Conservation (phyloP, 2,113 vertebrate genomes). For the Rhabdornis inornatus region DNA sequence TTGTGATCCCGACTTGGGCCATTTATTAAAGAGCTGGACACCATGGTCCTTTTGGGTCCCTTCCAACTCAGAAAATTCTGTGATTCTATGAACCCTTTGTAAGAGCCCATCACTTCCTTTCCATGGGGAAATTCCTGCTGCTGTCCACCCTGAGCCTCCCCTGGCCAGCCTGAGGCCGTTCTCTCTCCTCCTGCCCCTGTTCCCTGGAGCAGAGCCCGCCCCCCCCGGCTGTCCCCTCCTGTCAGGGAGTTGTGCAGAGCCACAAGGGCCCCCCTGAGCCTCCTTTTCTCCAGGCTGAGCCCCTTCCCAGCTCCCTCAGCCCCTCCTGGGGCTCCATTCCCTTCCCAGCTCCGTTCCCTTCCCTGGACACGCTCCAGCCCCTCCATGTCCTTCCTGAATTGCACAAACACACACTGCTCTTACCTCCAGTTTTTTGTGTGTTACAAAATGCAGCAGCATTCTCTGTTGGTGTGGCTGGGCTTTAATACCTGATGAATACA, state of each 20-base stretch:
- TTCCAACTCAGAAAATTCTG: not conserved
- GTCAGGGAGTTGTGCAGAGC: not conserved
- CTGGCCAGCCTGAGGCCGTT: not conserved
- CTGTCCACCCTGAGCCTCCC: rapidly evolving
- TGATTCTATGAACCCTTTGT: no score
- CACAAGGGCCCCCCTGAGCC: not conserved
- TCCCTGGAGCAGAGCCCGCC: not conserved
- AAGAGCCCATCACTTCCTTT: not conserved
- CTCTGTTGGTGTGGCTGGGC: not conserved
- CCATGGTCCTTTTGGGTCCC: no score
- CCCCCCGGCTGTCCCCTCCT: not conserved
- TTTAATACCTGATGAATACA: not conserved
- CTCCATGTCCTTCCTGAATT: rapidly evolving
- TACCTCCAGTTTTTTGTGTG: rapidly evolving
- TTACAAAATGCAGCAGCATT: not conserved
- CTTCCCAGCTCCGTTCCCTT: not conserved
- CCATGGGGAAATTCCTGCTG: not conserved
- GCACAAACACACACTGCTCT: rapidly evolving
- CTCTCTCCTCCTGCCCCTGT: not conserved
- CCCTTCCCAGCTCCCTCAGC: not conserved
- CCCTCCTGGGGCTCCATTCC: not conserved
- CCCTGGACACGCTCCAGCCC: not conserved
- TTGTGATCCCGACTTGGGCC: not conserved
- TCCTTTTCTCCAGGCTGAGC: not conserved
- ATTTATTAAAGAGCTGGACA: no score